Conservation (phyloP, 2,888 invertebrate species). For the Meteorus colon region DNA sequence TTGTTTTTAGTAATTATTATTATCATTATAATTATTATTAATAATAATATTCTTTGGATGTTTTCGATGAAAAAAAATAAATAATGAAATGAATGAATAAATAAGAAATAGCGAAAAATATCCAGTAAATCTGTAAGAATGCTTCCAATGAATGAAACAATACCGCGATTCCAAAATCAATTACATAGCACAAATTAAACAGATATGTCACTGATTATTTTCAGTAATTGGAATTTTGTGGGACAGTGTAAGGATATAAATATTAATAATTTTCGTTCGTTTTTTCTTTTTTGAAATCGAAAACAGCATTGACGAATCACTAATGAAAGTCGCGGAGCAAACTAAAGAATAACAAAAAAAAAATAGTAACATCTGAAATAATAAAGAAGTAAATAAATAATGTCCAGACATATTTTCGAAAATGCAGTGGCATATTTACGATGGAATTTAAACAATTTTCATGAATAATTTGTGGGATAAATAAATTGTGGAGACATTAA, state of each 20-base stretch:
- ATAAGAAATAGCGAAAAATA: constrained; percentile 22
- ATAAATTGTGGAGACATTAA: constrained; percentile 2
- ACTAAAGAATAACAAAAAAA: not conserved
- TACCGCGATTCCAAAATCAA: constrained; percentile 30
- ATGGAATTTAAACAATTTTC: not conserved
- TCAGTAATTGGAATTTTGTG: not conserved
- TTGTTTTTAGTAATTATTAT: not conserved
- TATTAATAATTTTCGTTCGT: not conserved
- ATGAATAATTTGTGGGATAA: constrained; percentile 3
- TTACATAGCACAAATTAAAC: constrained; percentile 36
- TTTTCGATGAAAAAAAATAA: constrained; percentile 33
- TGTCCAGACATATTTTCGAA: constrained; percentile 9
- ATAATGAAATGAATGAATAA: constrained; percentile 8
- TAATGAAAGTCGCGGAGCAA: constrained; percentile 11
- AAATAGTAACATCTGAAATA: not conserved
- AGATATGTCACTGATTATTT: constrained; percentile 5
- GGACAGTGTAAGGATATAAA: not conserved
- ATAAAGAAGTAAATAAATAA: constrained; percentile 6
- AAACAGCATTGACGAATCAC: not conserved
- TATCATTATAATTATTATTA: not conserved
- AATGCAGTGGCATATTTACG: not conserved
- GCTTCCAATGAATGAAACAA: constrained; percentile 40
- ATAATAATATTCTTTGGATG: constrained; percentile 16
- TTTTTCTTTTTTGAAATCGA: constrained; percentile 11
- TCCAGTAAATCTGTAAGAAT: constrained; percentile 34